These are phyloP conservation scores for Polyploca ridens DNA, from an alignment of 2,888 invertebrate species.

Conservation along the genomic window DNA sequence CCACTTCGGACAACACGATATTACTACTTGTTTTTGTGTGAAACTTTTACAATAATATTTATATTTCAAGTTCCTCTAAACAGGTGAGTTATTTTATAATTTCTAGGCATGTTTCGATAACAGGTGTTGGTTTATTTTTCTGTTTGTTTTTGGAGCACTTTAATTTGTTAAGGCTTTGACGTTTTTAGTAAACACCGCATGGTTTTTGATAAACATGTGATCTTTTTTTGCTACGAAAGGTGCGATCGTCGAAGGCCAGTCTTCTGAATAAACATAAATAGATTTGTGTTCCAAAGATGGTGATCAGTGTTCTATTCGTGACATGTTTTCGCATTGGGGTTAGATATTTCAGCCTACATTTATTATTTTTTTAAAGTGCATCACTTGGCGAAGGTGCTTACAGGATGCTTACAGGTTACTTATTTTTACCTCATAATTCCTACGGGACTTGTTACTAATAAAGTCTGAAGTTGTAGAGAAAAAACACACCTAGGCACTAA, in stretches of 20 bases:
- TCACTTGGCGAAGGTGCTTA: neutral
- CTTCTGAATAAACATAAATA: neutral
- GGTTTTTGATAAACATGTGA: constrained; percentile 20
- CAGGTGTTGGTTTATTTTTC: neutral
- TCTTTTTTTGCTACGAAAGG: neutral
- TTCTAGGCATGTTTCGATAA: neutral
- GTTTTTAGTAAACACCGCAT: constrained; percentile 26
- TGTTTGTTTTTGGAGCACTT: constrained; percentile 12
- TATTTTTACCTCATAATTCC: too few relatives aligned
- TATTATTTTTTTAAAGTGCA: neutral
- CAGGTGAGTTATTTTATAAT: constrained; percentile 9
- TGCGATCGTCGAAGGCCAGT: neutral
- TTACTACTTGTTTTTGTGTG: constrained; percentile 25
- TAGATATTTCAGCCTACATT: neutral
- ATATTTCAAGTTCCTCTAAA: neutral
- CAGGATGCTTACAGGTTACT: too few relatives aligned
- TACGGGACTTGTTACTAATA: too few relatives aligned
- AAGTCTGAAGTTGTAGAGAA: too few relatives aligned
- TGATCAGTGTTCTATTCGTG: too few relatives aligned
- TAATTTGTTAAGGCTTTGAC: constrained; percentile 27
- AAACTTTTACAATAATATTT: constrained; percentile 12
- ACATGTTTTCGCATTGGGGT: neutral
- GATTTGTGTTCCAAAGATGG: too few relatives aligned
- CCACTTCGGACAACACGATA: constrained; percentile 35
- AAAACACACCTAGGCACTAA: too few relatives aligned